Percentiles rank a stretch among this genome's conserved stretches.
These are phyloP conservation scores for Papilio gigon DNA, from an alignment of 2,888 invertebrate species.

Conservation along the genomic window DNA sequence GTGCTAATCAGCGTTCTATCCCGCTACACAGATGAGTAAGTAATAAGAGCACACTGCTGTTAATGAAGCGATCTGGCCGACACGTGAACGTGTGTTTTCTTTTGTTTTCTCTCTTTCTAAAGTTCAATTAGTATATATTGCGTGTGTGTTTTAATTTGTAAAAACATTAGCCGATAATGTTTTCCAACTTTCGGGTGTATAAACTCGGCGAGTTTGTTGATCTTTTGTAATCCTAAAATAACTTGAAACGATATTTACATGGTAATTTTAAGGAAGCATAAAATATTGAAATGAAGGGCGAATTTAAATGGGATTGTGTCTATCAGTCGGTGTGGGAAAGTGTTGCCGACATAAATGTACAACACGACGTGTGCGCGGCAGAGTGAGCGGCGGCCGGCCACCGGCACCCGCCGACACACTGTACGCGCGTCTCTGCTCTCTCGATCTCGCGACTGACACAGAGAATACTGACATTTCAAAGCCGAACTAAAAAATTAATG, in stretches of 20 bases:
- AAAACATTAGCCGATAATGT: conserved; percentile 4
- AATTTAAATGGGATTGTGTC: background rate
- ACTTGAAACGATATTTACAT: conserved; percentile 14
- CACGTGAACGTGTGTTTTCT: background rate
- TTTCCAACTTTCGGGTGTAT: background rate
- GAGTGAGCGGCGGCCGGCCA: too few species aligned
- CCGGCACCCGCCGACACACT: too few species aligned
- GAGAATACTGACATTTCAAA: too few species aligned
- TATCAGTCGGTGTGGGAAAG: too few species aligned
- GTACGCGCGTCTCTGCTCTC: too few species aligned
- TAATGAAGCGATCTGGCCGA: background rate
- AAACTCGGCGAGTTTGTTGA: conserved; percentile 5
- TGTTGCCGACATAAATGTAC: too few species aligned
- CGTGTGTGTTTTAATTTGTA: conserved; percentile 12
- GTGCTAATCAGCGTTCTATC: too few species aligned
- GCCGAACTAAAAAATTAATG: too few species aligned
- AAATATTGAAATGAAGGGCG: background rate
- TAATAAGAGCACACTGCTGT: background rate
- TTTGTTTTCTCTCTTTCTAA: background rate
- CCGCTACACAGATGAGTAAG: too few species aligned
- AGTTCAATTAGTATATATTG: background rate
- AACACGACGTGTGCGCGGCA: too few species aligned
- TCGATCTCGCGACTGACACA: too few species aligned
- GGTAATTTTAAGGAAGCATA: background rate
- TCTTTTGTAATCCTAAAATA: conserved; percentile 23